These are phyloP conservation scores for Neodiprion pinetum DNA, from an alignment of 1,140 invertebrate genomes.

Conservation along the genomic window DNA sequence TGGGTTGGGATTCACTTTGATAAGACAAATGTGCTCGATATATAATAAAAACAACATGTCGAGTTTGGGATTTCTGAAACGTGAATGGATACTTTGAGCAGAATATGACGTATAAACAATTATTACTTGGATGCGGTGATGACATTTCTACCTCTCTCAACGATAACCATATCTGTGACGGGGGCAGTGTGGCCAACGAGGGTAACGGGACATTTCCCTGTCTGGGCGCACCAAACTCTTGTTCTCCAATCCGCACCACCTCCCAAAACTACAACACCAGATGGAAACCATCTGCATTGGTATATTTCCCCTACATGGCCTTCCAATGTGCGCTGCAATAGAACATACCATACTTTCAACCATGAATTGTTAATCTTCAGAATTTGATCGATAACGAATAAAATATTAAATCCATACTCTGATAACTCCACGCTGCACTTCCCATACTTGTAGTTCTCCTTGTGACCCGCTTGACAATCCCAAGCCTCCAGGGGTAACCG, in stretches of 20 bases:
- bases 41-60: background rate
- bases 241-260: slow-evolving; percentile 74
- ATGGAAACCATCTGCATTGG: slow-evolving; percentile 75
- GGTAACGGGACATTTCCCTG: slow-evolving; percentile 71
- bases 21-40: too few relatives aligned
- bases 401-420: slow-evolving; percentile 49
- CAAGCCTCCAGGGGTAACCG: slow-evolving; percentile 66
- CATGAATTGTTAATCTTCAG: slow-evolving; percentile 25
- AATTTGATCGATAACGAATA: slow-evolving; percentile 8
- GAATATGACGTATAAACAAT: slow-evolving; percentile 2
- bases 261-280: slow-evolving; percentile 72
- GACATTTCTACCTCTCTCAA: slow-evolving; percentile 77
- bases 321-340: slow-evolving; percentile 63
- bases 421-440: slow-evolving; percentile 65
- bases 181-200: slow-evolving; percentile 72
- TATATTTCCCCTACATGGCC: slow-evolving; percentile 77
- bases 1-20: too few relatives aligned
- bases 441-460: slow-evolving; percentile 70
- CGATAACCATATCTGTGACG: slow-evolving; percentile 70
- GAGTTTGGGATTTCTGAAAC: background rate
- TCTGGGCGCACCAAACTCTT: slow-evolving; percentile 75
- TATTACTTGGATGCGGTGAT: slow-evolving; percentile 71
- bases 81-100: background rate
- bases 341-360: slow-evolving; percentile 2
- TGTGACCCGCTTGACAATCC: slow-evolving; percentile 69